Conservation (phyloP, 2,888 invertebrate species). For the Ochropleura plecta region DNA sequence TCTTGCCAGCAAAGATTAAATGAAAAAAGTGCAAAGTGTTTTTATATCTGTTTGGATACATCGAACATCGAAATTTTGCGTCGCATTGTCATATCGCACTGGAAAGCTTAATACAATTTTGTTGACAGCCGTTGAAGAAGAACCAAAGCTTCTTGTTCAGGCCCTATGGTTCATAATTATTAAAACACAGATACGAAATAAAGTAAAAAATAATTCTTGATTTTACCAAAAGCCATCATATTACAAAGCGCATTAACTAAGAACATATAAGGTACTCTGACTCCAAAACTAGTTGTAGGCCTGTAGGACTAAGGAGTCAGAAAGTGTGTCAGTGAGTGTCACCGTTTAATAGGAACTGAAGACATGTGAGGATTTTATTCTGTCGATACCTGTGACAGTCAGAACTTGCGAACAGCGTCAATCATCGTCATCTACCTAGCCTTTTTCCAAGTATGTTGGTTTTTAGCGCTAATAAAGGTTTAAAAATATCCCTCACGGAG, state of each 20-base stretch:
- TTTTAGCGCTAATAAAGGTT: neutral
- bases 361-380: too few species aligned
- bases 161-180: neutral
- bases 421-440: too few species aligned
- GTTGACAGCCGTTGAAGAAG: neutral
- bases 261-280: too few species aligned
- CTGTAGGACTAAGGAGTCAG: too few species aligned
- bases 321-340: neutral
- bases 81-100: neutral
- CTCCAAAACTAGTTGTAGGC: too few species aligned
- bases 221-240: too few species aligned
- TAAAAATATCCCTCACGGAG: neutral
- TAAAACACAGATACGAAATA: neutral
- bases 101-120: neutral
- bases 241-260: too few species aligned
- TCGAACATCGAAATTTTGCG: neutral
- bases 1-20: neutral
- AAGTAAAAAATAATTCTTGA: too few species aligned
- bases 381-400: neutral
- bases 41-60: neutral
- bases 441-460: too few species aligned
- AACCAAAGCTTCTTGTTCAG: neutral
- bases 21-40: neutral
- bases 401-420: too few species aligned
- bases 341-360: neutral